Evolutionary conservation across 2,797 vertebrate genomes (phyloP).

Genomic region (Merluccius polli): DNA sequence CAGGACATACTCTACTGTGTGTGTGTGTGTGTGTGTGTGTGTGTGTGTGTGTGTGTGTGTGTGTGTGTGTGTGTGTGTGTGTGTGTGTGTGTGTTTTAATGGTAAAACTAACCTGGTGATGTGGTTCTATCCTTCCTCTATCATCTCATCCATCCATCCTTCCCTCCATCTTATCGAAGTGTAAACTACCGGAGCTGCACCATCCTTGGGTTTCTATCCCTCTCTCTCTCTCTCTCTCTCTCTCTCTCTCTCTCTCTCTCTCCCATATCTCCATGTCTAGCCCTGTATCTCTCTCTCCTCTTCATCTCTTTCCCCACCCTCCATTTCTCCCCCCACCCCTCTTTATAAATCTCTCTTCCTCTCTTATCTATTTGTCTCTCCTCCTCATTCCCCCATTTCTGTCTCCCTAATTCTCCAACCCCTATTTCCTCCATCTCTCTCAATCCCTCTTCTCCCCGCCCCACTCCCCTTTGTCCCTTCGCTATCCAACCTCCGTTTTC

Average conservation of each 20-base stretch:
- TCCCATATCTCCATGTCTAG: slow-evolving; percentile 19
- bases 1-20: no score
- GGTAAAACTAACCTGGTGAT: not conserved
- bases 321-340: not conserved
- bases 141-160: slow-evolving; percentile 9
- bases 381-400: slow-evolving; percentile 45
- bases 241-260: slow-evolving; percentile 39
- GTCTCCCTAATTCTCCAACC: not conserved
- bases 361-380: slow-evolving; percentile 36
- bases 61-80: slow-evolving; percentile 1
- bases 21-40: no score
- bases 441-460: slow-evolving; percentile 35
- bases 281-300: slow-evolving; percentile 24
- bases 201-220: slow-evolving; percentile 12
- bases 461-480: slow-evolving; percentile 29
- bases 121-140: not conserved
- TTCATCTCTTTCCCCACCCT: slow-evolving; percentile 28
- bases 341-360: not conserved
- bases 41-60: no score
- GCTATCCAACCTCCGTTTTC: slow-evolving; percentile 37
- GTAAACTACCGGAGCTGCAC: slow-evolving; percentile 27
- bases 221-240: slow-evolving; percentile 1
- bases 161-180: slow-evolving; percentile 31
- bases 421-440: slow-evolving; percentile 39
- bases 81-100: not conserved